Base-by-base conservation (phyloP, 2,797 vertebrate species). In the Spinus pinus region DNA sequence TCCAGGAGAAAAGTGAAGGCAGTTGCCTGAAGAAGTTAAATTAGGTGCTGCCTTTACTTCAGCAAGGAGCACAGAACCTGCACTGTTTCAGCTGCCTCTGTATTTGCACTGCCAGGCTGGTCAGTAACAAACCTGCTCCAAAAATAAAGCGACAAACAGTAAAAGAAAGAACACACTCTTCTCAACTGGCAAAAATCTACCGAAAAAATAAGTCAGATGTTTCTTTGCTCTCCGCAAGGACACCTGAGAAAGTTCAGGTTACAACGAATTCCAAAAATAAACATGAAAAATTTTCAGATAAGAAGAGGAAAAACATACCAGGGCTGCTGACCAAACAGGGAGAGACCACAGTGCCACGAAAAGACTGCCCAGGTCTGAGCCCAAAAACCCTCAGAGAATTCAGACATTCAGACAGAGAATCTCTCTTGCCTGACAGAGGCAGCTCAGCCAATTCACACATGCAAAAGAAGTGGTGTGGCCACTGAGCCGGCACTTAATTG, bases 111-210 rank as follows among this genome's bases (percentile, higher is more conserved):
- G 88, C 86, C 86, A 82, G 93, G 67, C 71, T 62, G 80, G 83
- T n/a, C 23, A 16, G 95, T 39, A 95, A 85, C 94, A 95, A 96
- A 95, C 83, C 73, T 73, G 88, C 88, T 95, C 96, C 88, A 95
- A 96, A 97, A 96, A 96, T 95, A 97, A 88, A 95, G 93, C 1
- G 35, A 96, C 93, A 93, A 94, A 89, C 96, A 92, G 92, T 9
- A 1, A 14, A 96, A 84, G 91, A 97, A 96, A 93, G 94, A 89
- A 56, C 81, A 23, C 3, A 88, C 90, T 95, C 95, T 96, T 95
- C 94, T 87, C 13, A 46, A 84, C 71, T 66, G 85, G 91, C 86
- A 84, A 57, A 92, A 90, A 92, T 5, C 56, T 69, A 21, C 82
- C 66, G 67, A 49, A 3, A 50, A 69, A 65, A n/a, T 49, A 50